phyloP scores from a whole-genome alignment of 1,140 invertebrate genomes.

The Ceratosolen fusciceps region DNA sequence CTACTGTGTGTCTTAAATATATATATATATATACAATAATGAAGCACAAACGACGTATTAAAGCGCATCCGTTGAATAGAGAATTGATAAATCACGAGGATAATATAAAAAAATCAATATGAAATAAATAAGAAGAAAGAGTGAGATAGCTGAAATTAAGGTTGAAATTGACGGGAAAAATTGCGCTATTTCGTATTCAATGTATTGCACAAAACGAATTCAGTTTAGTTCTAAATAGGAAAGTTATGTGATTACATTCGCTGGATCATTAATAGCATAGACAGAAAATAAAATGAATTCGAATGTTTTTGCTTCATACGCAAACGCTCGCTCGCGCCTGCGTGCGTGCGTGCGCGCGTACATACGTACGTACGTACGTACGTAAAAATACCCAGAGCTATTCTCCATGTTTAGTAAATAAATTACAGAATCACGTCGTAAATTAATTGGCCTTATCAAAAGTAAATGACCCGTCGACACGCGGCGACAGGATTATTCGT shows the following conservation, averaged over 20 bases:
- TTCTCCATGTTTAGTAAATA: background rate
- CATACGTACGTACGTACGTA: too few species aligned
- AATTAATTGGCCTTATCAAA: conserved; percentile 43
- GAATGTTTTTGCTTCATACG: background rate
- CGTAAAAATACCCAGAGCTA: too few species aligned
- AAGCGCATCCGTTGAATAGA: background rate
- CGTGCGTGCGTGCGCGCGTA: too few species aligned
- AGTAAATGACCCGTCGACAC: conserved; percentile 12
- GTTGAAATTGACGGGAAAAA: background rate
- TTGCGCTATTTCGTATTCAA: background rate
- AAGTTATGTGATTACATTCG: background rate
- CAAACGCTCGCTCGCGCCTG: too few species aligned
- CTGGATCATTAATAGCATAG: background rate
- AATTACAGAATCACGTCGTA: conserved; percentile 35
- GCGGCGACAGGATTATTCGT: conserved; percentile 27
- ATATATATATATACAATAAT: background rate
- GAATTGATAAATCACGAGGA: too few species aligned
- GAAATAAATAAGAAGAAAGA: background rate
- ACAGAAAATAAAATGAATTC: background rate
- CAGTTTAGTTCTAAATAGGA: background rate
- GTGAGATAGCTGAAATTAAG: background rate
- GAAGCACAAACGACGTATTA: background rate
- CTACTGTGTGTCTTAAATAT: too few species aligned
- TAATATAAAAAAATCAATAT: too few species aligned
- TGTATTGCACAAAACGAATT: background rate